A percentile compares a stretch with the other conserved stretches of the same genome.
These are phyloP conservation scores for Ephialtes manifestator DNA, from an alignment of 2,888 invertebrate genomes.

Conservation along the genomic window DNA sequence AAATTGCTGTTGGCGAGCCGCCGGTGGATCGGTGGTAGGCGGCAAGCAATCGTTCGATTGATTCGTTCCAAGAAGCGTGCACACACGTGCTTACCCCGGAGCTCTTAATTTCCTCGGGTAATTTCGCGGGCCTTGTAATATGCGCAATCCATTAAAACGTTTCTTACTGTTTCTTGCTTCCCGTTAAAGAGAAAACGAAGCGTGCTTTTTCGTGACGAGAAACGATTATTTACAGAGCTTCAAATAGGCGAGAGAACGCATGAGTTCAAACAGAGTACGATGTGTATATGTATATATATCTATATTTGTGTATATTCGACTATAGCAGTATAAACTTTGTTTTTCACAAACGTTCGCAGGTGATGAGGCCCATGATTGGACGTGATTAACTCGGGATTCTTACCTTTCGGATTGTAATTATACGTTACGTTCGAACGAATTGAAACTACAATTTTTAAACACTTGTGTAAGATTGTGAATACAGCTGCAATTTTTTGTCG, in stretches of 20 bases:
- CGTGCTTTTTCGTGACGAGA: constrained; percentile 72
- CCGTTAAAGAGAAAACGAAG: constrained; percentile 36
- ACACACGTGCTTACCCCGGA: constrained; percentile 73
- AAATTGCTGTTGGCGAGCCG: constrained; percentile 77
- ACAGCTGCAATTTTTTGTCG: no score
- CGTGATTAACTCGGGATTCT: constrained; percentile 46
- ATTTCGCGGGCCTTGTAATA: constrained; percentile 75
- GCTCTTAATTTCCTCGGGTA: constrained; percentile 79
- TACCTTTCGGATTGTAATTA: constrained; percentile 53
- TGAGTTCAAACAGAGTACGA: background rate
- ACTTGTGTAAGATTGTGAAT: no score
- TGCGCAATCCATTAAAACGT: constrained; percentile 69
- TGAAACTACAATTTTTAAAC: no score
- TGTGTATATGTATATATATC: no score
- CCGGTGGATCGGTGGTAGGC: constrained; percentile 47
- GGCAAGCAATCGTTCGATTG: constrained; percentile 77
- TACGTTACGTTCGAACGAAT: constrained; percentile 13
- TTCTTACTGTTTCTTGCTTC: constrained; percentile 47
- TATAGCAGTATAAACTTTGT: constrained; percentile 26
- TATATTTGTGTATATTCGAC: background rate
- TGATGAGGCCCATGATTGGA: constrained; percentile 63
- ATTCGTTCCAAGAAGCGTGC: constrained; percentile 81
- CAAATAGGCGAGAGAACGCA: constrained; percentile 61
- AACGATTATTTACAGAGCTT: constrained; percentile 70
- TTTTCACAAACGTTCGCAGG: constrained; percentile 28